Evolutionary conservation across 2,113 vertebrate species (phyloP), one percentile per base, ranked within the genome.

Genomic region (Ptilonorhynchus violaceus): DNA sequence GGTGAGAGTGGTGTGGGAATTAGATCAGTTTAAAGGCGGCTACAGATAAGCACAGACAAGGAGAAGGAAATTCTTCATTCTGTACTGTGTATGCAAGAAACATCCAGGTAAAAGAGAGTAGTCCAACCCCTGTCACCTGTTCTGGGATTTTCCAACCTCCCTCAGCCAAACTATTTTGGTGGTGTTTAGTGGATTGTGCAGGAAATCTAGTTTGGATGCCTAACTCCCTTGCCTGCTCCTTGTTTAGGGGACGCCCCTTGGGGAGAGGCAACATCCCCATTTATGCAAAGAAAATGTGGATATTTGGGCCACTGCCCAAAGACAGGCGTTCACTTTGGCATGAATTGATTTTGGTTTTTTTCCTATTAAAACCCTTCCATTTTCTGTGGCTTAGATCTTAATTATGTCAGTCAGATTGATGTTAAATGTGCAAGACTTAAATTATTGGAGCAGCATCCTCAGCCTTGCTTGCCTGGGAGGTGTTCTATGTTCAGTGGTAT

Each of bases 71-170:
- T 33, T 3, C 9, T 53, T 62, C 50, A 11, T 31, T 91, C 46
- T 53, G 13, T 67, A 42, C 9, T 1, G 3, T 6, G 20, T 59
- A 5, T 6, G 0, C n/a, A 55, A 59, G 68, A 89, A 92, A 37
- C 41, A 46, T 6, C 25, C 0, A 0, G 1, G 27, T 15, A 10
- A 82, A 73, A 13, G 10, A 68, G 35, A 56, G 13, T 46, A 64
- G 17, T 15, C 20, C 33, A 44, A 37, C 3, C 6, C 15, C 16
- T 44, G 14, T 49, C 16, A 49, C 42, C 47, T 6, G 1, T 28
- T 5, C 49, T 73, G 33, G 3, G 11, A 27, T 85, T 23, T 77
- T 90, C 49, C 15, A 41, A 69, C 27, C 17, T 85, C 21, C 21
- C 35, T 87, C 3, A 4, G 9, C 25, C 47, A 49, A 77, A 62